Conservation (phyloP, 2,888 invertebrate genomes). For the Lepidocyrtoides sp. region DNA sequence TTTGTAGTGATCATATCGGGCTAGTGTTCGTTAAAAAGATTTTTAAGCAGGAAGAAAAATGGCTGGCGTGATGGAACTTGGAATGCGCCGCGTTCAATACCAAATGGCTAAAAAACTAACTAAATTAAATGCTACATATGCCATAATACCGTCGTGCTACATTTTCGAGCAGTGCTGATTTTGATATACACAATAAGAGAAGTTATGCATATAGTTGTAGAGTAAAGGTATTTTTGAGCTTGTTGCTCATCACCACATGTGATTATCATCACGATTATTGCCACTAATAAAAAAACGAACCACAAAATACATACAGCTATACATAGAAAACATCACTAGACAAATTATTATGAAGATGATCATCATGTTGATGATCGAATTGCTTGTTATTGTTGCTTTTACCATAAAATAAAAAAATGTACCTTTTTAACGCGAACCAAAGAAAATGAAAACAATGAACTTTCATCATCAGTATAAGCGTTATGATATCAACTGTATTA, state of each 20-base stretch:
- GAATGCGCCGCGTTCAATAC: slow-evolving; percentile 5
- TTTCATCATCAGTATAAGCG: background rate
- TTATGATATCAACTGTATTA: background rate
- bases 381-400: background rate
- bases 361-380: slow-evolving; percentile 21
- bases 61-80: background rate
- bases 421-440: background rate
- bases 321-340: background rate
- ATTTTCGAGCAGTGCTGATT: background rate
- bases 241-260: slow-evolving; percentile 52
- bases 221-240: slow-evolving; percentile 3
- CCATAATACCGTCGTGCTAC: background rate
- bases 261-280: slow-evolving; percentile 69
- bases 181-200: too few relatives aligned
- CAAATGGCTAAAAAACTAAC: background rate
- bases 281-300: slow-evolving; percentile 64
- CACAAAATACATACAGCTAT: slow-evolving; percentile 6
- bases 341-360: slow-evolving; percentile 46
- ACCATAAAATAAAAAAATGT: background rate
- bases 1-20: slow-evolving; percentile 54
- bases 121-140: slow-evolving; percentile 14
- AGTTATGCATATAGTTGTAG: background rate
- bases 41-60: slow-evolving; percentile 33
- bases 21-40: slow-evolving; percentile 59
- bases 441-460: slow-evolving; percentile 55